Base-by-base conservation (phyloP, 92 coral and sea anemone species). In the Palythoa grandis region DNA sequence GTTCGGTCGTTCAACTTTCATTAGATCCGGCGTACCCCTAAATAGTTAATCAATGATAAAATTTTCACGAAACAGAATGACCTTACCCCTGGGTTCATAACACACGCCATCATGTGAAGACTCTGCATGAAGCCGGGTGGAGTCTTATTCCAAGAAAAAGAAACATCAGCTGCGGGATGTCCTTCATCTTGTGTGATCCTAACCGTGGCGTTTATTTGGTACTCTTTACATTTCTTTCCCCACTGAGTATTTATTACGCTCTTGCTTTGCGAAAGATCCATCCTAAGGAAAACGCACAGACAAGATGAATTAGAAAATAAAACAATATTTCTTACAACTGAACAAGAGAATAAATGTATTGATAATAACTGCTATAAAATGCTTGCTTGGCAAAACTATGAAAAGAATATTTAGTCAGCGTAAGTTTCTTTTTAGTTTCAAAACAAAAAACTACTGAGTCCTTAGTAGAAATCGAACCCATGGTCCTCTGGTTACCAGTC, bases 211-310 rank as follows among this genome's bases (percentile, higher is more conserved):
- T 83, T 91, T 13, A 87, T 17, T 37, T 52, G 70, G 13, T 91
- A 78, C 16, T 72, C 78, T 52, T 43, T 19, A 66, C 93, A 91
- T 17, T 66, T 70, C 37, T 72, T 74, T 2, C 93, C 93, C 93
- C 90, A 86, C 50, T 54, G 68, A 38, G 79, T 25, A 20, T 74
- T 78, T 13, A 83, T 20, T 20, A 82, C 80, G 38, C 83, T 76
- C 5, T 77, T 84, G 24, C 52, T 87, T 23, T 73, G 70, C 7
- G 29, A 25, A 76, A 83, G 40, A 25, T 90, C 72, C 48, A 80
- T 37, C 4, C 93, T 90, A 74, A 0, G 73, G 12, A 10, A 29
- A 29, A 29, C 35, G 35, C 35, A 29, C 35, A 29, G 35, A 37
- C 20, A 29, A 56, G 12, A 72, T 6, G 5, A 53, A 29, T 11